These are phyloP conservation scores for Bufo bufo DNA, from an alignment of 2,113 vertebrate species.

Conservation along the genomic window DNA sequence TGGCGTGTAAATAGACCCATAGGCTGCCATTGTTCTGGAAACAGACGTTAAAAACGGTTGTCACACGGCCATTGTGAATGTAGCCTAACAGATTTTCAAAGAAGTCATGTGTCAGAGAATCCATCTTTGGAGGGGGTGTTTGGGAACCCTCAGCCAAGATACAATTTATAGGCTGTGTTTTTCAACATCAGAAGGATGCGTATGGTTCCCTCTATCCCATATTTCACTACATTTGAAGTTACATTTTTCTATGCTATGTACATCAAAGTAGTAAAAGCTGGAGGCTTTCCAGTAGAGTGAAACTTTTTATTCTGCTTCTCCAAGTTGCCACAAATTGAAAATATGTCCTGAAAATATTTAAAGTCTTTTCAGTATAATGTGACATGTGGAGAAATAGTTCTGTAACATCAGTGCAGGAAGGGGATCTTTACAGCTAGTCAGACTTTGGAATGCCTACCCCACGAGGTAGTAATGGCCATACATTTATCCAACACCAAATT, in stretches of 20 bases:
- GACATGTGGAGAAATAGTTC: too few relatives aligned
- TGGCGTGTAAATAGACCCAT: too few relatives aligned
- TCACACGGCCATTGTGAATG: too few relatives aligned
- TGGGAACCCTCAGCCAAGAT: not conserved
- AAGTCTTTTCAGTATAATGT: not conserved
- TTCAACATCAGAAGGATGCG: not conserved
- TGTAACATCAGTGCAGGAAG: too few relatives aligned
- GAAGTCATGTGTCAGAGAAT: not conserved
- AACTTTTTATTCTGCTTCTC: not conserved
- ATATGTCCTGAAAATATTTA: not conserved
- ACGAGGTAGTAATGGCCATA: too few relatives aligned
- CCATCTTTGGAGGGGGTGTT: not conserved
- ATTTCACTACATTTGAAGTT: not conserved
- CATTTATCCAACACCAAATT: too few relatives aligned
- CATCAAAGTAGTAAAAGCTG: slow-evolving; percentile 1
- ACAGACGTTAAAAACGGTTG: too few relatives aligned
- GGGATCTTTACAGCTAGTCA: too few relatives aligned
- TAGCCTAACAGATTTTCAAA: not conserved
- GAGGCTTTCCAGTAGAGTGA: not conserved
- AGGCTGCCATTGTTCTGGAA: too few relatives aligned
- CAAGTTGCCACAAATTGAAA: not conserved
- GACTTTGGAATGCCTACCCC: too few relatives aligned
- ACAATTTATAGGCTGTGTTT: not conserved
- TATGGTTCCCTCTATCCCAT: not conserved
- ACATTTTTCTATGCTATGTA: not conserved